Percentiles rank a stretch among this genome's conserved stretches.
Evolutionary conservation across 2,113 vertebrate species (phyloP).

Genomic region (Nycticebus coucang): DNA sequence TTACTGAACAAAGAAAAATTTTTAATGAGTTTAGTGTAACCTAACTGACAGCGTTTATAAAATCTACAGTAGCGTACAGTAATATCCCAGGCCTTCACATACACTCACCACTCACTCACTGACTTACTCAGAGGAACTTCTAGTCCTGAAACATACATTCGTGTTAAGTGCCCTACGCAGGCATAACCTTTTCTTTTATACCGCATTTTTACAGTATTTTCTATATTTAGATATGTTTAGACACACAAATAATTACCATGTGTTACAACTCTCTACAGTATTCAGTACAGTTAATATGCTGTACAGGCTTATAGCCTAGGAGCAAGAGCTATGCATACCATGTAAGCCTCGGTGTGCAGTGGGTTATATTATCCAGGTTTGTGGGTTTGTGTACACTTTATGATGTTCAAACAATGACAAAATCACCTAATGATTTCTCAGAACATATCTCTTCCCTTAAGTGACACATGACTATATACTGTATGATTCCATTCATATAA

Average conservation of each 20-base stretch:
- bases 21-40: not conserved
- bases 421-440: not conserved
- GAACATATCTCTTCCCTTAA: not conserved
- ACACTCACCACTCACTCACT: too few relatives aligned
- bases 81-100: not conserved
- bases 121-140: too few relatives aligned
- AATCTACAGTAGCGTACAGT: not conserved
- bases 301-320: not conserved
- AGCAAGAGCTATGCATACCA: not conserved
- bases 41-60: not conserved
- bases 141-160: too few relatives aligned
- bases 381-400: not conserved
- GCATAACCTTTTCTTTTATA: not conserved
- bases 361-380: not conserved
- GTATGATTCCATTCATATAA: not conserved
- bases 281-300: not conserved
- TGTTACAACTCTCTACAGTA: not conserved
- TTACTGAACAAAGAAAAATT: not conserved
- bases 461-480: not conserved
- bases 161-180: too few relatives aligned
- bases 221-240: not conserved
- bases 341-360: not conserved
- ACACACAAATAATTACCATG: not conserved
- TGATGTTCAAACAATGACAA: not conserved
- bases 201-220: not conserved